Evolutionary conservation across 2,113 vertebrate species (phyloP).

Genomic region (Illadopsis cleaveri): DNA sequence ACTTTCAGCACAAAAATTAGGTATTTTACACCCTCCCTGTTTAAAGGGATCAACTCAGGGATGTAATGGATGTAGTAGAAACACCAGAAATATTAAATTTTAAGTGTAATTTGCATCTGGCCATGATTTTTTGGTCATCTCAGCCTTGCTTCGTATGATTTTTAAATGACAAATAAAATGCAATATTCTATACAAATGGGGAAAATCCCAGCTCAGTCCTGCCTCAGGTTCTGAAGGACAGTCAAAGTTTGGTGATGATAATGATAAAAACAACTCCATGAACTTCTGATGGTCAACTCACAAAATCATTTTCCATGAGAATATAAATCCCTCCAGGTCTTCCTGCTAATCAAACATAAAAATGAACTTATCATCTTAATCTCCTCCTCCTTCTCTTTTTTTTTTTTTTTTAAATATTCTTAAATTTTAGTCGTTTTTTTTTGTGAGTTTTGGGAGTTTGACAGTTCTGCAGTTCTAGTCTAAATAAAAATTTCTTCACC

Average conservation of each 20-base stretch:
- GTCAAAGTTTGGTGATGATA: background rate
- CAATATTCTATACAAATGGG: background rate
- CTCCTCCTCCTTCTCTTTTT: fast-evolving
- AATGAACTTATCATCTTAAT: background rate
- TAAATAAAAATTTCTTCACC: background rate
- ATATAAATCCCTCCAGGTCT: background rate
- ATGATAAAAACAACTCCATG: background rate
- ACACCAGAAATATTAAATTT: background rate
- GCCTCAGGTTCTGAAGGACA: background rate
- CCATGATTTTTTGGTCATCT: background rate
- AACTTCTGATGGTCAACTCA: background rate
- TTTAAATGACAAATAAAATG: background rate
- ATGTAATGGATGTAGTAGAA: background rate
- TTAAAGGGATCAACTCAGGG: background rate
- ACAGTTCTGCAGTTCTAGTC: background rate
- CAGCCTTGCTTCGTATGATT: background rate
- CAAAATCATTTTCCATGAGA: background rate
- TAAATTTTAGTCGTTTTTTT: background rate
- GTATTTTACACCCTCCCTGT: background rate
- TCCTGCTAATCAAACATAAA: background rate
- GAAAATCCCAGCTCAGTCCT: background rate
- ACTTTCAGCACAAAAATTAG: background rate
- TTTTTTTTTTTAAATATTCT: background rate
- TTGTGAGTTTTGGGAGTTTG: background rate
- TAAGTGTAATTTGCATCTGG: background rate